These are phyloP conservation scores for Arrhamphus sclerolepis DNA, from an alignment of 2,797 vertebrate genomes.

Conservation along the genomic window DNA sequence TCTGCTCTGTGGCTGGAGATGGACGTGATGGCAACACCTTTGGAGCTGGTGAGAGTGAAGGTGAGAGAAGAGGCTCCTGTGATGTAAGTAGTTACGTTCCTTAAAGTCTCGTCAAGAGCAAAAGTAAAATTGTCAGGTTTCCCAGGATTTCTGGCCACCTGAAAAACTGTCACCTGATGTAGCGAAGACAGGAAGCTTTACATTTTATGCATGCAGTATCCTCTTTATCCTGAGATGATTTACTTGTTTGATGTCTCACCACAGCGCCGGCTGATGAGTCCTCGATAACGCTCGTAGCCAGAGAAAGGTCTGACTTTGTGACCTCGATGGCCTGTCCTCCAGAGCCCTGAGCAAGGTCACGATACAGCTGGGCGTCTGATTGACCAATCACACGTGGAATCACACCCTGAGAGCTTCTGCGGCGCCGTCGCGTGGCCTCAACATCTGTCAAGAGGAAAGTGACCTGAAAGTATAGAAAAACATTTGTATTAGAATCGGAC, in stretches of 20 bases:
- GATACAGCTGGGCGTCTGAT: slow-evolving; percentile 55
- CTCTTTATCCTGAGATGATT: background rate
- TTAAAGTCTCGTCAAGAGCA: slow-evolving; percentile 60
- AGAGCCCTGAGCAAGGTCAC: slow-evolving; percentile 67
- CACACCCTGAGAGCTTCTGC: background rate
- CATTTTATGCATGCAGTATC: background rate
- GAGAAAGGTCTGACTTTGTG: slow-evolving; percentile 53
- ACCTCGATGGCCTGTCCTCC: slow-evolving; percentile 75
- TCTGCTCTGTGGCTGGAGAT: background rate
- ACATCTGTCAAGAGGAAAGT: slow-evolving; percentile 71
- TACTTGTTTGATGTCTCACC: slow-evolving; percentile 42
- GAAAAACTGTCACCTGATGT: slow-evolving; percentile 74
- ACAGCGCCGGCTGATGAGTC: slow-evolving; percentile 54
- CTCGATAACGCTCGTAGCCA: slow-evolving; percentile 60
- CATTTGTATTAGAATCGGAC: too few relatives aligned
- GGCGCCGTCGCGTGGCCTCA: slow-evolving; percentile 9
- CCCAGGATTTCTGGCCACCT: slow-evolving; percentile 56
- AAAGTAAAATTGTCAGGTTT: slow-evolving; percentile 62
- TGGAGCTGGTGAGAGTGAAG: slow-evolving; percentile 64
- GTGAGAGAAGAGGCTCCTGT: slow-evolving; percentile 64
- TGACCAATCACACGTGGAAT: background rate
- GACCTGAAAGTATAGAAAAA: slow-evolving; percentile 51
- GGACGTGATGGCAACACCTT: slow-evolving; percentile 55
- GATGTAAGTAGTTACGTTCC: slow-evolving; percentile 65
- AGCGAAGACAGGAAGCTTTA: background rate